Base-by-base conservation (phyloP, 2,797 vertebrate genomes). In the Sciaenops ocellatus region DNA sequence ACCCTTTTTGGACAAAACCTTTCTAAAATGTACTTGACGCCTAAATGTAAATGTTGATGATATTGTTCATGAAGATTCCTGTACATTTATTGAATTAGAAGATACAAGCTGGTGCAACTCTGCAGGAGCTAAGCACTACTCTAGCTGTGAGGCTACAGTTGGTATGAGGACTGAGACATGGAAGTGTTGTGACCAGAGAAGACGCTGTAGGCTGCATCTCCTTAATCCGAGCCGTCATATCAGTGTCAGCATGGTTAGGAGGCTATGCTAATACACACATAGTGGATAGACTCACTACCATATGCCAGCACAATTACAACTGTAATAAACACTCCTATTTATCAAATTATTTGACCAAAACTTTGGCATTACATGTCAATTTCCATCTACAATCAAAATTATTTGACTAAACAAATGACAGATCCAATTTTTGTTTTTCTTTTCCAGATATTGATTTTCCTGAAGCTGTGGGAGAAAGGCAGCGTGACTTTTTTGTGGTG, bases 171-270 rank as follows among this genome's bases (percentile, higher is more conserved):
- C 63, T 13, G 71, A 74, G 73, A 84, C 38, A 62, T 72, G 65
- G 57, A 85, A 55, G 73, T 83, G 70, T 78, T 84, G 78, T 78
- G 78, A 89, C 85, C 82, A 83, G 77, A 81, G 71, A 84, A 88
- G 61, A 84, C 8, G 60, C 81, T 80, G 74, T 59, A 62, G 87
- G 78, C 73, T 76, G 86, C 67, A 85, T 92, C 86, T 85, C 79
- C 66, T 80, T 90, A 92, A 94, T 93, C 83, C 67, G 6, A 84
- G 84, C 84, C 68, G 92, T 93, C 90, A 90, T 83, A 91, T 94
- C 92, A 87, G 88, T 91, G 89, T 92, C 88, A 91, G 86, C 73
- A 60, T 51, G 61, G 77, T 78, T 80, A 47, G 54, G 41, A 82
- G 82, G 87, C 78, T 81, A 81, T 67, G 83, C 78, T 81, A 84